Evolutionary conservation across 2,113 vertebrate species (phyloP).

Genomic region (Uria lomvia): DNA sequence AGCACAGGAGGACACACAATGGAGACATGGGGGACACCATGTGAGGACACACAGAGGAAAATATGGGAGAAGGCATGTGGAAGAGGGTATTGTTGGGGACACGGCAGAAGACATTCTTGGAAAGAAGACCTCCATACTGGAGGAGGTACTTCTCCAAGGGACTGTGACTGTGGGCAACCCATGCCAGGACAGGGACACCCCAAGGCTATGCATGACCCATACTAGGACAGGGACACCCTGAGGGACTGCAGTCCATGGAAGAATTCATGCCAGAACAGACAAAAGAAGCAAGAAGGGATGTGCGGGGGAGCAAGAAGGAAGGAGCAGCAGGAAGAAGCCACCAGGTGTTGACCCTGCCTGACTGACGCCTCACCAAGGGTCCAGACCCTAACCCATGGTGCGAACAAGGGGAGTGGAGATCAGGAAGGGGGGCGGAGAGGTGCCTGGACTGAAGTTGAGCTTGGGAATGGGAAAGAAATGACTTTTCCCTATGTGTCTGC

Average conservation of each 20-base stretch:
- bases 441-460: not conserved
- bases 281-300: not conserved
- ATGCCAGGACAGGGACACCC: not conserved
- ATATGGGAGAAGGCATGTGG: not conserved
- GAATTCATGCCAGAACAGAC: not conserved
- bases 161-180: rapidly evolving
- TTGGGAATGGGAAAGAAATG: not conserved
- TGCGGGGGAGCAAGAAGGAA: not conserved
- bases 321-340: not conserved
- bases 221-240: not conserved
- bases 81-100: not conserved
- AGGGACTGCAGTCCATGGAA: not conserved
- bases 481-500: not conserved
- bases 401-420: rapidly evolving
- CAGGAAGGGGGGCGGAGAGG: rapidly evolving
- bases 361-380: no score
- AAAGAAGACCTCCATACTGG: not conserved
- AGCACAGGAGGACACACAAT: not conserved
- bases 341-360: not conserved
- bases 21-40: rapidly evolving
- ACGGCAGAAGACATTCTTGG: not conserved
- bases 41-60: not conserved
- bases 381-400: not conserved
- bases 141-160: not conserved
- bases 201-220: not conserved